A percentile compares a stretch with the other conserved stretches of the same genome.
Evolutionary conservation across 2,797 vertebrate genomes (phyloP).

Genomic region (Urophycis tenuis): DNA sequence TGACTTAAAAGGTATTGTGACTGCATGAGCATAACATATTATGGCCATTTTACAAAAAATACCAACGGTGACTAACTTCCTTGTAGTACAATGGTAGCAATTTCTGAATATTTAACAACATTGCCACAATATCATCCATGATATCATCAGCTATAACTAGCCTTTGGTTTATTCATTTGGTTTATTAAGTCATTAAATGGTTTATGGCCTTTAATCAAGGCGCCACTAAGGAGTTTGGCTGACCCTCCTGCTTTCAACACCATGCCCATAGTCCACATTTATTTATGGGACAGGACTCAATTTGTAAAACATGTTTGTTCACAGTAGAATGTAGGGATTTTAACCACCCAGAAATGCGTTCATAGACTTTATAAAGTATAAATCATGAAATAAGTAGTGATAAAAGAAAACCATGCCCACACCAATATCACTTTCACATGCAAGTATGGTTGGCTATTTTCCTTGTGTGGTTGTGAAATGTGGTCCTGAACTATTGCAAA

Average conservation of each 20-base stretch:
- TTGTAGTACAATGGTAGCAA: background rate
- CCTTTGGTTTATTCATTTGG: background rate
- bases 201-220: background rate
- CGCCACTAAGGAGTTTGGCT: background rate
- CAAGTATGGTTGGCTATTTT: slow-evolving; percentile 39
- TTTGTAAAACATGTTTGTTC: background rate
- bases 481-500: slow-evolving; percentile 63
- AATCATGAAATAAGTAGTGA: background rate
- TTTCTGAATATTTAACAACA: background rate
- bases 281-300: background rate
- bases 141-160: background rate
- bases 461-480: slow-evolving; percentile 67
- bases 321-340: background rate
- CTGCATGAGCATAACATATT: background rate
- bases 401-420: slow-evolving; percentile 15
- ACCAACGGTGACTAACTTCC: background rate
- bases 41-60: background rate
- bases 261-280: background rate
- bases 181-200: background rate
- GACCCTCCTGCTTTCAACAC: background rate
- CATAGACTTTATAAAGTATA: background rate
- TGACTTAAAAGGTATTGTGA: background rate
- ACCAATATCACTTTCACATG: slow-evolving; percentile 32
- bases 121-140: background rate
- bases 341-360: background rate